Conservation (phyloP, 2,888 invertebrate genomes). For the Bembecia ichneumoniformis region DNA sequence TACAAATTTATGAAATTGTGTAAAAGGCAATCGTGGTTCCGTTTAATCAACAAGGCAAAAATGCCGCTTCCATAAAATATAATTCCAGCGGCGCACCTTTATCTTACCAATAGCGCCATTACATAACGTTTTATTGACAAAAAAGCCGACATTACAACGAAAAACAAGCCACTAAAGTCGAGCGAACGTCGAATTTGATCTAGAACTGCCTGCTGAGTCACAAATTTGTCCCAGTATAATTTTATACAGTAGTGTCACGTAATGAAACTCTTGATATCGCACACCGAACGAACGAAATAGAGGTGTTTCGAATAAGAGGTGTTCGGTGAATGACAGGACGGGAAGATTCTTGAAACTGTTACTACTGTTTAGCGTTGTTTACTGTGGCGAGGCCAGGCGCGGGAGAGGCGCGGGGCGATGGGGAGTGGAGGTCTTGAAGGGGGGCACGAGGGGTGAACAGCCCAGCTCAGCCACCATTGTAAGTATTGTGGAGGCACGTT, state of each 20-base stretch:
- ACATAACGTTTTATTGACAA: constrained; percentile 42
- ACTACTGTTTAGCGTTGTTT: not conserved
- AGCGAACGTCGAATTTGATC: constrained; percentile 58
- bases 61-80: constrained; percentile 27
- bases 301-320: not conserved
- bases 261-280: not conserved
- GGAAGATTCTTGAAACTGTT: not conserved
- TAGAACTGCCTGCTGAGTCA: constrained; percentile 59
- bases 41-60: constrained; percentile 38
- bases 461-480: constrained; percentile 60
- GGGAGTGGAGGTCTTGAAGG: constrained; percentile 7
- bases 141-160: constrained; percentile 44
- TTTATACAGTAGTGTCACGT: not conserved
- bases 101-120: constrained; percentile 42
- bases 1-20: no score
- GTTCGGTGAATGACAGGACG: not conserved
- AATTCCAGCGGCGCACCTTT: constrained; percentile 31
- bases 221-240: constrained; percentile 30
- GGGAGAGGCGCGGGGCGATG: constrained; percentile 18
- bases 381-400: constrained; percentile 14
- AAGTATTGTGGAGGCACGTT: constrained; percentile 58
- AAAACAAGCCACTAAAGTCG: constrained; percentile 55
- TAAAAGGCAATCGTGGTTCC: not conserved
- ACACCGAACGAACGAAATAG: not conserved
- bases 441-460: constrained; percentile 32